Conservation (phyloP, 2,797 vertebrate genomes). For the Rhinoraja longicauda region DNA sequence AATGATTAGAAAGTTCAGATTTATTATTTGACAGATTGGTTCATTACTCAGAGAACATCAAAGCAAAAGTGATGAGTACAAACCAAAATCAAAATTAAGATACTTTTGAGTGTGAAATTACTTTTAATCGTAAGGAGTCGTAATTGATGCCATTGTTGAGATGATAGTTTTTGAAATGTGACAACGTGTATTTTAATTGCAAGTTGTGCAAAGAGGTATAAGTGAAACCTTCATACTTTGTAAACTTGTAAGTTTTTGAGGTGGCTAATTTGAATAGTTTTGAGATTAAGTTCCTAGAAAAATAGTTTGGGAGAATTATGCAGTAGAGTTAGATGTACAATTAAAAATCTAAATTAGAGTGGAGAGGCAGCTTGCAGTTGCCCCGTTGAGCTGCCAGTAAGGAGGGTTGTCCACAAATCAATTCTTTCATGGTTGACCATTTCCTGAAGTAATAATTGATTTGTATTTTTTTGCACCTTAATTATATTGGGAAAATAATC, state of each 20-base stretch:
- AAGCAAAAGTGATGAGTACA: too few relatives aligned
- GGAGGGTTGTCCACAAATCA: background rate
- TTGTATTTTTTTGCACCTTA: background rate
- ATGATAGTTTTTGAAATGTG: background rate
- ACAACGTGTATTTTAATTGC: background rate
- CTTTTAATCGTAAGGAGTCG: background rate
- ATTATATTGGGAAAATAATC: too few relatives aligned
- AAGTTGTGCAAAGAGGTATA: background rate
- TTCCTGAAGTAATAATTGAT: background rate
- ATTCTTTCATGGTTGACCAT: background rate
- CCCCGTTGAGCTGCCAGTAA: too few relatives aligned
- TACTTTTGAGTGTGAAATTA: background rate
- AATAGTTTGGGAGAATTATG: background rate
- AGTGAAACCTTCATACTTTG: background rate
- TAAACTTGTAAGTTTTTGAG: background rate
- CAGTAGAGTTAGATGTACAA: background rate
- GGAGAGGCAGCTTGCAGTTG: background rate
- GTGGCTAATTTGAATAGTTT: background rate
- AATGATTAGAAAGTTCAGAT: background rate
- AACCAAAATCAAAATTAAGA: background rate
- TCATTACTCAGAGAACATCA: background rate
- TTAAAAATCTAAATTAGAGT: background rate
- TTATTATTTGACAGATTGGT: background rate
- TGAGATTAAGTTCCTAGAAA: background rate
- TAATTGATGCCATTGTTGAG: background rate